phyloP scores from a whole-genome alignment of 2,888 invertebrate genomes.

The Diaprepes abbreviatus region DNA sequence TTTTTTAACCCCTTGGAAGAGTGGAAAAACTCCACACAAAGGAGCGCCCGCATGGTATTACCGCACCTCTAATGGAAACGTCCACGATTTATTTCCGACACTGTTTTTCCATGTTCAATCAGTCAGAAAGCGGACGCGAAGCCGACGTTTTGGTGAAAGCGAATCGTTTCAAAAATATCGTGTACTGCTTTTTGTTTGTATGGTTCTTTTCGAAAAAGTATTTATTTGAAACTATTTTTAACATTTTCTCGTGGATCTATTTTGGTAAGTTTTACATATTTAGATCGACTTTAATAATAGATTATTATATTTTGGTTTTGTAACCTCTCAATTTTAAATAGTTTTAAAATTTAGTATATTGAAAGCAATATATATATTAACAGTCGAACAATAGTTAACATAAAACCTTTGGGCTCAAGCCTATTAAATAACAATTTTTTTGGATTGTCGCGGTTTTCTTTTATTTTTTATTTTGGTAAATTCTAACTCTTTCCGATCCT shows the following conservation, averaged over 20 bases:
- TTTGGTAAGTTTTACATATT: neutral
- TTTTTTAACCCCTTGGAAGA: neutral
- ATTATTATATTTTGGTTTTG: too few relatives aligned
- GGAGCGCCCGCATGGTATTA: slow-evolving; percentile 28
- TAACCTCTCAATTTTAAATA: too few relatives aligned
- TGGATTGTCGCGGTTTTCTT: too few relatives aligned
- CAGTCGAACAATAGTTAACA: too few relatives aligned
- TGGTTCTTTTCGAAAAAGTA: neutral
- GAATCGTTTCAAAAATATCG: neutral
- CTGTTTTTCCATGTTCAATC: slow-evolving; percentile 37
- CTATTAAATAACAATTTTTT: too few relatives aligned
- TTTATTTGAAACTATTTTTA: neutral
- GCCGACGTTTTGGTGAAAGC: slow-evolving; percentile 48
- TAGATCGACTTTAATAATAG: too few relatives aligned
- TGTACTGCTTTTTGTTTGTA: neutral
- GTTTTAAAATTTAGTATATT: too few relatives aligned
- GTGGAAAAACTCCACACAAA: slow-evolving; percentile 26
- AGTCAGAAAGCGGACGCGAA: slow-evolving; percentile 25
- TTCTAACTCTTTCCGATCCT: too few relatives aligned
- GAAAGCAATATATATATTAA: too few relatives aligned
- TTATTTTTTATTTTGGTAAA: too few relatives aligned
- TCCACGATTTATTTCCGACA: slow-evolving; percentile 32
- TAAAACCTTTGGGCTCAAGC: too few relatives aligned
- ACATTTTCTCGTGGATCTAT: neutral
- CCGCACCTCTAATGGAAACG: slow-evolving; percentile 42